Conservation (phyloP, 2,113 vertebrate species). For the Pyxicephalus adspersus region DNA sequence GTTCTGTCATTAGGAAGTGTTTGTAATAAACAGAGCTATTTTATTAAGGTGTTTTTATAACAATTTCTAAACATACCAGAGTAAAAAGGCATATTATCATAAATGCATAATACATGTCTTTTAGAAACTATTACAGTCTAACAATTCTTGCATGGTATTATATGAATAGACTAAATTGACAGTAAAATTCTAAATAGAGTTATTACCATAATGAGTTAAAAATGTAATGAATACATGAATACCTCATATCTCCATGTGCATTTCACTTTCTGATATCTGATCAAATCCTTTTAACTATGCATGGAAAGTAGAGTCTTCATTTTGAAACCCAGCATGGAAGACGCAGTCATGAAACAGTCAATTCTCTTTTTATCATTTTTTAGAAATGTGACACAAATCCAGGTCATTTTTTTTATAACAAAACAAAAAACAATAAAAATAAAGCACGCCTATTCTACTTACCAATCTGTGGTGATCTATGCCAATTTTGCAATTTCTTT, state of each 20-base stretch:
- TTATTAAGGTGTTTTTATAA: too few relatives aligned
- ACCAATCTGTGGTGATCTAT: conserved; percentile 38
- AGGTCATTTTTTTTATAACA: conserved; percentile 15
- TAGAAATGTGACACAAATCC: conserved; percentile 31
- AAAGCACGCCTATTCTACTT: conserved; percentile 38
- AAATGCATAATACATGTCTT: too few relatives aligned
- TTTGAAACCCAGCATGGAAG: conserved; percentile 37
- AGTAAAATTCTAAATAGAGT: background rate
- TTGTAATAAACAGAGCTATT: too few relatives aligned
- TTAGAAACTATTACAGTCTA: background rate
- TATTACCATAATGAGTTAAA: conserved; percentile 6
- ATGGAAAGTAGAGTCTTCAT: conserved; percentile 21
- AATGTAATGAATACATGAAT: conserved; percentile 24
- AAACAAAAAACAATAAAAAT: conserved; percentile 12
- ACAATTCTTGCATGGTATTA: background rate
- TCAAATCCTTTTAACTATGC: conserved; percentile 41
- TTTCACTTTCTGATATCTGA: conserved; percentile 7
- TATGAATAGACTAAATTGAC: background rate
- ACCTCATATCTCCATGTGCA: background rate
- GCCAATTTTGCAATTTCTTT: conserved; percentile 50
- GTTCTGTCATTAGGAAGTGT: background rate
- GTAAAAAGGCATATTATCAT: too few relatives aligned
- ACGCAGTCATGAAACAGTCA: conserved; percentile 33
- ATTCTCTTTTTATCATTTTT: conserved; percentile 37
- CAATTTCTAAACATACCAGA: too few relatives aligned